Conservation (phyloP, 2,113 vertebrate species). For the Melanocharis versteri region DNA sequence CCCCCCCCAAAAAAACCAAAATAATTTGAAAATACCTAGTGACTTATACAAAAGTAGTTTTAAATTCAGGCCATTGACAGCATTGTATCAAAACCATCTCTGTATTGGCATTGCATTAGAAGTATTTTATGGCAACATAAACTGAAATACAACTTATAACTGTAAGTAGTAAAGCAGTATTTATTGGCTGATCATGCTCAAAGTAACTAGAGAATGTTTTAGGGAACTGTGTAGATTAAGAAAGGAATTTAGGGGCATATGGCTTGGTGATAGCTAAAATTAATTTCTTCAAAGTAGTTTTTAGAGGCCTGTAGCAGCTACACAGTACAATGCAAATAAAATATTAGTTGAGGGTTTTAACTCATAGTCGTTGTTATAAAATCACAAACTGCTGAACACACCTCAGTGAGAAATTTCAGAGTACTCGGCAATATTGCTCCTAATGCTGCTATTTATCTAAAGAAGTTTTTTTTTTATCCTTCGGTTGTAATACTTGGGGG, state of each 20-base stretch:
- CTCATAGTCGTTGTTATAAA: not conserved
- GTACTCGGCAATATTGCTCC: not conserved
- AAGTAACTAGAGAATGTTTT: not conserved
- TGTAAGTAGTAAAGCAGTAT: constrained; percentile 27
- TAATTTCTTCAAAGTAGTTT: constrained; percentile 23
- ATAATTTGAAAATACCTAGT: not conserved
- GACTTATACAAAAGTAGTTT: not conserved
- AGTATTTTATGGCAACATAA: constrained; percentile 33
- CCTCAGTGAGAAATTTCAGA: not conserved
- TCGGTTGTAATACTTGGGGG: not conserved
- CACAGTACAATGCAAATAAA: not conserved
- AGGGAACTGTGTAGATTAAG: not conserved
- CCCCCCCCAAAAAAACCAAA: not conserved
- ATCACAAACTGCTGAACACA: not conserved
- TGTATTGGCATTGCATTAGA: not conserved
- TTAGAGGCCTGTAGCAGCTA: constrained; percentile 27
- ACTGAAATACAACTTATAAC: constrained; percentile 46
- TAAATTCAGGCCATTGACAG: not conserved
- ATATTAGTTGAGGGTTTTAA: not conserved
- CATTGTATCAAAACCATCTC: not conserved
- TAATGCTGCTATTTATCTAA: not conserved
- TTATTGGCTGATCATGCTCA: constrained; percentile 14
- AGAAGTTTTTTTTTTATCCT: not conserved
- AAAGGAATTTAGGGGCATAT: not conserved
- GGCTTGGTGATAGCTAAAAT: not conserved